Conservation (phyloP, 2,797 vertebrate species). For the Remorina albescens region DNA sequence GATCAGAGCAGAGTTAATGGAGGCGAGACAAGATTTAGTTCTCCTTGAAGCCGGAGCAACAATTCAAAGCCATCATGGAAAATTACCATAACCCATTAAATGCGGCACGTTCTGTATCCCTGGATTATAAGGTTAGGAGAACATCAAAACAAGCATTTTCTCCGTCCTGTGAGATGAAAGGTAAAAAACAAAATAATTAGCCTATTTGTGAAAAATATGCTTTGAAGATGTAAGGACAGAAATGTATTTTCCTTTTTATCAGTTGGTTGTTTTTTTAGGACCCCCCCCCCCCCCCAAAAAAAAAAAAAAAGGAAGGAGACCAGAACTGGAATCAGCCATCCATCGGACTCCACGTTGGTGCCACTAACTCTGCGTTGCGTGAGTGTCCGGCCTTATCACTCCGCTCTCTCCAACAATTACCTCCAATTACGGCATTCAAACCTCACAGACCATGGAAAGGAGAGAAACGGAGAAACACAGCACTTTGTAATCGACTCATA, state of each 20-base stretch:
- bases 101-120: slow-evolving; percentile 36
- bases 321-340: slow-evolving; percentile 47
- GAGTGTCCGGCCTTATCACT: slow-evolving; percentile 68
- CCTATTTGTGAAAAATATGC: slow-evolving; percentile 75
- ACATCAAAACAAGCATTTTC: slow-evolving; percentile 78
- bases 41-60: slow-evolving; percentile 70
- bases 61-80: slow-evolving; percentile 71
- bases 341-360: slow-evolving; percentile 44
- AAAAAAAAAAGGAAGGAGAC: slow-evolving; percentile 38
- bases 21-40: slow-evolving; percentile 59
- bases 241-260: slow-evolving; percentile 71
- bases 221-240: slow-evolving; percentile 77
- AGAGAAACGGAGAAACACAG: slow-evolving; percentile 50
- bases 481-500: slow-evolving; percentile 31
- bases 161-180: slow-evolving; percentile 74
- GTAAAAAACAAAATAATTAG: slow-evolving; percentile 79
- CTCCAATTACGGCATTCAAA: slow-evolving; percentile 69
- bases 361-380: slow-evolving; percentile 65
- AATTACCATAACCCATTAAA: slow-evolving; percentile 75
- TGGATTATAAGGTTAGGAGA: slow-evolving; percentile 70
- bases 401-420: slow-evolving; percentile 61
- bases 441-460: slow-evolving; percentile 48
- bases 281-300: too few species aligned
- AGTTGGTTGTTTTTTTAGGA: slow-evolving; percentile 58
- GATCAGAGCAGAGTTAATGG: slow-evolving; percentile 73